Percentiles rank a stretch among this genome's conserved stretches.
Conservation (phyloP, 2,797 vertebrate genomes). For the Enteromius paludinosus region DNA sequence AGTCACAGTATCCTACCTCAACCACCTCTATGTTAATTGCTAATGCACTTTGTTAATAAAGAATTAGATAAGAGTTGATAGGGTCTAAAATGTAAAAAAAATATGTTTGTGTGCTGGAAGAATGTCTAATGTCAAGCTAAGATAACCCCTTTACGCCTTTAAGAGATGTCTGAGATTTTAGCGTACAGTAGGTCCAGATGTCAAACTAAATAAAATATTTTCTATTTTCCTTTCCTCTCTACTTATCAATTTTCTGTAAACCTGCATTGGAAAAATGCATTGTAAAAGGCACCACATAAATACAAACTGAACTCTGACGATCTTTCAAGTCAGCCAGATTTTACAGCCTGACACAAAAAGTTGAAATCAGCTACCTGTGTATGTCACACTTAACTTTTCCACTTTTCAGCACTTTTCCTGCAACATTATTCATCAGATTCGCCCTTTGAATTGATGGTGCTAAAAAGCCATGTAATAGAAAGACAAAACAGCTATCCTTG, state of each 20-base stretch:
- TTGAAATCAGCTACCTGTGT: constrained; percentile 37
- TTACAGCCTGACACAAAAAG: constrained; percentile 23
- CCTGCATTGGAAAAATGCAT: neutral
- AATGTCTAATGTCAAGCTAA: neutral
- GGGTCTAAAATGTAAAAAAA: neutral
- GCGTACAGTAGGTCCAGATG: neutral
- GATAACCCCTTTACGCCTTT: neutral
- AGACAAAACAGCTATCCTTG: constrained; percentile 60
- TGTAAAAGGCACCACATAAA: neutral
- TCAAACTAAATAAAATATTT: neutral
- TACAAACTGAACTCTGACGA: constrained; percentile 25
- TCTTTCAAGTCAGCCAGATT: constrained; percentile 30
- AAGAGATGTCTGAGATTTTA: neutral
- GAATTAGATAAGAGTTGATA: neutral
- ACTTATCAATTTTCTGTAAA: neutral
- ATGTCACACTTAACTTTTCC: constrained; percentile 50
- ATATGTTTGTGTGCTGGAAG: neutral
- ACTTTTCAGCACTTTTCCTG: constrained; percentile 54
- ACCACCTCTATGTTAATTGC: neutral
- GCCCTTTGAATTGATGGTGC: constrained; percentile 44
- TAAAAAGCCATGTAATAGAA: constrained; percentile 57
- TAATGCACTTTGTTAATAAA: neutral
- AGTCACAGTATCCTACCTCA: neutral
- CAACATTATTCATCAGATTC: constrained; percentile 47
- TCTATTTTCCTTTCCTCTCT: neutral